Evolutionary conservation across 2,888 invertebrate genomes (phyloP).

Genomic region (Lissocephala sabroskyi): DNA sequence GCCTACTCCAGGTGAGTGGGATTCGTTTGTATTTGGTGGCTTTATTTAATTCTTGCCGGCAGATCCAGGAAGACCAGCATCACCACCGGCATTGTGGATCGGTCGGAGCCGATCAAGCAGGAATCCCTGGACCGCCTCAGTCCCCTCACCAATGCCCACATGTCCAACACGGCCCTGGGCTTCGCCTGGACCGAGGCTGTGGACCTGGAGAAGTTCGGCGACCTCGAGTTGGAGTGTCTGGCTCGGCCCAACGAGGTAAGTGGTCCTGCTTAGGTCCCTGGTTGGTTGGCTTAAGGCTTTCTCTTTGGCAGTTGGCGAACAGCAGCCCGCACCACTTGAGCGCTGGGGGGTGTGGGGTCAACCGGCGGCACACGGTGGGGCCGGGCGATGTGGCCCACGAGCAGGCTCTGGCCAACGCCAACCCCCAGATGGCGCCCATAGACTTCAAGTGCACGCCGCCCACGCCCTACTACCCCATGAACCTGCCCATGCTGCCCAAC

Average conservation of each 20-base stretch:
- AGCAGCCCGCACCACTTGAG: conserved; percentile 59
- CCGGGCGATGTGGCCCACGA: conserved; percentile 92
- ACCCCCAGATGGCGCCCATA: conserved; percentile 69
- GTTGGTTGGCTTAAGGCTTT: no score
- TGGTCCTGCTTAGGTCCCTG: no score
- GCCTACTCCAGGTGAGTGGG: conserved; percentile 66
- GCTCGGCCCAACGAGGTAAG: conserved; percentile 65
- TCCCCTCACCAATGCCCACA: conserved; percentile 68
- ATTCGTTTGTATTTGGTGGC: background rate
- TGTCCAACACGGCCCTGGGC: conserved; percentile 50
- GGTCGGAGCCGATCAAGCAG: conserved; percentile 71
- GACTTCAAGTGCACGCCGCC: conserved; percentile 68
- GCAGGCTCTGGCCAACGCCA: conserved; percentile 77
- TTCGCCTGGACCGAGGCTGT: conserved; percentile 68
- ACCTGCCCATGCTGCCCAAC: conserved; percentile 87
- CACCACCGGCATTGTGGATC: conserved; percentile 77
- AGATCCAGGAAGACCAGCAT: conserved; percentile 77
- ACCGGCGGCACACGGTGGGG: conserved; percentile 91
- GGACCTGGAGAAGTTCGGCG: conserved; percentile 71
- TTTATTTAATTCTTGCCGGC: conserved; percentile 4
- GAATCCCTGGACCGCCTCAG: conserved; percentile 71
- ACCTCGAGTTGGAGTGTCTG: conserved; percentile 68
- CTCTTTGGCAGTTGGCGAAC: conserved; percentile 30
- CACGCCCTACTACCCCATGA: conserved; percentile 83
- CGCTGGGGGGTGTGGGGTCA: conserved; percentile 41